These are phyloP conservation scores for Vultur gryphus DNA, from an alignment of 2,797 vertebrate species.

Conservation along the genomic window DNA sequence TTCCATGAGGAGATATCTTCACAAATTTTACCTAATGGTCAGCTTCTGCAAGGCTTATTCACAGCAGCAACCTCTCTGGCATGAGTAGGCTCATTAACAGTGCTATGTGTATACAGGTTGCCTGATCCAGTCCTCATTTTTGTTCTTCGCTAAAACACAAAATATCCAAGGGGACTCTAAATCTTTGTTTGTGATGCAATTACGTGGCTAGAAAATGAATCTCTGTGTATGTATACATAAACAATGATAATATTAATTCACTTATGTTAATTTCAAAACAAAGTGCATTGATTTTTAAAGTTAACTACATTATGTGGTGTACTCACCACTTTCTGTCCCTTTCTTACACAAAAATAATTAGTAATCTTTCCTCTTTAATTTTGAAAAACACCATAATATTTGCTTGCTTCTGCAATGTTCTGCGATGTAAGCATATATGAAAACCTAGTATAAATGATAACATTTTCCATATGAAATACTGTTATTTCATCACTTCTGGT, in stretches of 20 bases:
- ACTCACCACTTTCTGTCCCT: not conserved
- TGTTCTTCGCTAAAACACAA: not conserved
- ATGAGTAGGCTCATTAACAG: not conserved
- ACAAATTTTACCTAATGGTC: not conserved
- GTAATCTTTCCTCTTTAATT: not conserved
- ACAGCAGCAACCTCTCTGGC: not conserved
- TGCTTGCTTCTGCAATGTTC: not conserved
- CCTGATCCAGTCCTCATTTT: not conserved
- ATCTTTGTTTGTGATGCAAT: not conserved
- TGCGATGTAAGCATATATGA: not conserved
- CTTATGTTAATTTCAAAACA: not conserved
- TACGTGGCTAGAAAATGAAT: not conserved
- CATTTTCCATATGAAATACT: not conserved
- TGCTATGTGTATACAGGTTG: not conserved
- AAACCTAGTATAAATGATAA: not conserved
- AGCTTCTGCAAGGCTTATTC: not conserved
- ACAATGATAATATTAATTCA: not conserved
- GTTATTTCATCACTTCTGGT: not conserved
- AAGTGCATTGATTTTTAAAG: slow-evolving; percentile 2
- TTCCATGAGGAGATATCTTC: not conserved
- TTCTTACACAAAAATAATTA: not conserved
- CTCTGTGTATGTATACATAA: not conserved
- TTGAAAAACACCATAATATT: not conserved
- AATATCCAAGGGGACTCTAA: not conserved
- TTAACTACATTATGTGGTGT: not conserved